Conservation (phyloP, 2,888 invertebrate genomes). For the Ischnus inquisitorius region DNA sequence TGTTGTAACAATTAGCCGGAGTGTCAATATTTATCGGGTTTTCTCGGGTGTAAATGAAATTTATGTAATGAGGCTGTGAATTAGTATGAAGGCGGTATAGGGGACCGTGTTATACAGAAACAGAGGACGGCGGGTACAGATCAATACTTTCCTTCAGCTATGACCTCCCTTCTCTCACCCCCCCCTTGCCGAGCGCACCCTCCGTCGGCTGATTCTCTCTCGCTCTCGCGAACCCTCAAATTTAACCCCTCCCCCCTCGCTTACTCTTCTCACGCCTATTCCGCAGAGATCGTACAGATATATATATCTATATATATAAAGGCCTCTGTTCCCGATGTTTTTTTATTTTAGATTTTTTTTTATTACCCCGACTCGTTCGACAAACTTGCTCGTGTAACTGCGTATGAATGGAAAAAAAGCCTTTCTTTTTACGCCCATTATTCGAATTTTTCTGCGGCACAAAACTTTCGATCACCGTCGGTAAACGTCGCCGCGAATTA, state of each 20-base stretch:
- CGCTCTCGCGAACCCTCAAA: conserved; percentile 78
- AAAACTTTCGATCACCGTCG: conserved; percentile 13
- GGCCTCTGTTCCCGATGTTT: conserved; percentile 3
- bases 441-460: conserved; percentile 44
- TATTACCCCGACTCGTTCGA: conserved; percentile 48
- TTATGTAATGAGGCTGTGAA: conserved; percentile 73
- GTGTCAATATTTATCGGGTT: neutral
- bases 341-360: conserved; percentile 5
- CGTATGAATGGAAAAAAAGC: conserved; percentile 43
- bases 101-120: conserved; percentile 78
- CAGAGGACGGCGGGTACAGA: conserved; percentile 84
- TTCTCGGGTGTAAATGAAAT: conserved; percentile 55
- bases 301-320: conserved; percentile 53
- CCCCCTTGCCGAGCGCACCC: conserved; percentile 73
- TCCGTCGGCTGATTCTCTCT: conserved; percentile 67
- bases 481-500: neutral
- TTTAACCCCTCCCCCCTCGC: conserved; percentile 72
- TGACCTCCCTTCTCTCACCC: conserved; percentile 78
- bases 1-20: conserved; percentile 29
- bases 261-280: conserved; percentile 53
- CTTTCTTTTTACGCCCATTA: conserved; percentile 3
- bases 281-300: conserved; percentile 67
- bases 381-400: conserved; percentile 39
- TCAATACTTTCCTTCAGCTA: conserved; percentile 85
- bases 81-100: conserved; percentile 79